phyloP scores from a whole-genome alignment of 2,888 invertebrate genomes.

The Dynastes tityus region DNA sequence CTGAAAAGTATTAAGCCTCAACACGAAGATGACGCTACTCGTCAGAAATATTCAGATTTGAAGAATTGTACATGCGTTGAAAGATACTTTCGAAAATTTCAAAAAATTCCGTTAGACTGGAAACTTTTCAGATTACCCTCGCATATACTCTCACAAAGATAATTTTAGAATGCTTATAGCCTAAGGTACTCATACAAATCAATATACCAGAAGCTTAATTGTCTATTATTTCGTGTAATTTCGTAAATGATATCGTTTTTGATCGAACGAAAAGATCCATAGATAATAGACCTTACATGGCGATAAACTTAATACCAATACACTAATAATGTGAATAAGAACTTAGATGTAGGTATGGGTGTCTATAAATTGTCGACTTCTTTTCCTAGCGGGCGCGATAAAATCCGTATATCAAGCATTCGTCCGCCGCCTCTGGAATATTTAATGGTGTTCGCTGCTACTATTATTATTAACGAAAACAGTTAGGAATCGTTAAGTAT shows the following conservation, averaged over 20 bases:
- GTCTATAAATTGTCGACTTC: slow-evolving; percentile 47
- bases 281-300: too few species aligned
- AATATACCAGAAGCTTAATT: slow-evolving; percentile 42
- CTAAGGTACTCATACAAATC: neutral
- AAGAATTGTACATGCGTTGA: too few species aligned
- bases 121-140: too few species aligned
- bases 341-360: neutral
- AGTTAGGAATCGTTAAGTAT: slow-evolving; percentile 15
- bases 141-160: neutral
- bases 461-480: slow-evolving; percentile 18
- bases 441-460: slow-evolving; percentile 21
- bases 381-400: slow-evolving; percentile 28
- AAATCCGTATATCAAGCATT: slow-evolving; percentile 32
- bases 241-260: slow-evolving; percentile 28
- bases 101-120: too few species aligned
- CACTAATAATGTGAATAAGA: neutral
- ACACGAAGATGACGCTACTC: too few species aligned
- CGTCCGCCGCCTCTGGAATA: slow-evolving; percentile 48
- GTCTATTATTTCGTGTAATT: slow-evolving; percentile 43
- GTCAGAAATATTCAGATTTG: too few species aligned
- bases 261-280: slow-evolving; percentile 2
- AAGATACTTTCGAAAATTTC: too few species aligned
- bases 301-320: too few species aligned
- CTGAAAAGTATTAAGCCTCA: too few species aligned
- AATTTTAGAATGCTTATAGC: slow-evolving; percentile 8